phyloP scores from a whole-genome alignment of 2,797 vertebrate species.

The Myripristis murdjan region DNA sequence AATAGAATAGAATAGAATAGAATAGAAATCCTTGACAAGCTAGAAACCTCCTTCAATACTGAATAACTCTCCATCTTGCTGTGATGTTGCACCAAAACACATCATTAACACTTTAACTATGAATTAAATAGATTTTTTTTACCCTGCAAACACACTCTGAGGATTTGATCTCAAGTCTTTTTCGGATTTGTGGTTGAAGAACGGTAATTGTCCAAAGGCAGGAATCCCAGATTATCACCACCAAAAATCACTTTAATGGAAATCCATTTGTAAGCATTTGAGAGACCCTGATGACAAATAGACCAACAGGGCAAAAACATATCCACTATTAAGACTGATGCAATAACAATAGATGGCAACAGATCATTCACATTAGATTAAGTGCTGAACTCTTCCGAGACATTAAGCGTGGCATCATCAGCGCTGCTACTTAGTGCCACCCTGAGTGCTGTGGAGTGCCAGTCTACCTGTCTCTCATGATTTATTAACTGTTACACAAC shows the following conservation, averaged over 20 bases:
- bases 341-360: constrained; percentile 57
- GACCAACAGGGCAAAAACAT: too few species aligned
- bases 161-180: too few species aligned
- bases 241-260: neutral
- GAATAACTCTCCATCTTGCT: too few species aligned
- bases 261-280: too few species aligned
- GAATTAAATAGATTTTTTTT: too few species aligned
- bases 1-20: neutral
- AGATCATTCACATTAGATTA: constrained; percentile 65
- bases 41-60: too few species aligned
- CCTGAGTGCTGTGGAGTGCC: constrained; percentile 45
- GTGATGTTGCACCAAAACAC: too few species aligned
- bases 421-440: constrained; percentile 45
- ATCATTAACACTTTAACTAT: too few species aligned
- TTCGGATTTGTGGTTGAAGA: too few species aligned
- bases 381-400: constrained; percentile 48
- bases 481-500: constrained; percentile 74
- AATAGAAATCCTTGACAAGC: too few species aligned
- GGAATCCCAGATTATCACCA: neutral
- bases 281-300: constrained; percentile 10
- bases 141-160: too few species aligned
- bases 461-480: constrained; percentile 56
- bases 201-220: too few species aligned
- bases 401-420: constrained; percentile 54
- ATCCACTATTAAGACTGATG: neutral